Conservation (phyloP, 1,140 invertebrate genomes). For the Rhyacophila brunnea region DNA sequence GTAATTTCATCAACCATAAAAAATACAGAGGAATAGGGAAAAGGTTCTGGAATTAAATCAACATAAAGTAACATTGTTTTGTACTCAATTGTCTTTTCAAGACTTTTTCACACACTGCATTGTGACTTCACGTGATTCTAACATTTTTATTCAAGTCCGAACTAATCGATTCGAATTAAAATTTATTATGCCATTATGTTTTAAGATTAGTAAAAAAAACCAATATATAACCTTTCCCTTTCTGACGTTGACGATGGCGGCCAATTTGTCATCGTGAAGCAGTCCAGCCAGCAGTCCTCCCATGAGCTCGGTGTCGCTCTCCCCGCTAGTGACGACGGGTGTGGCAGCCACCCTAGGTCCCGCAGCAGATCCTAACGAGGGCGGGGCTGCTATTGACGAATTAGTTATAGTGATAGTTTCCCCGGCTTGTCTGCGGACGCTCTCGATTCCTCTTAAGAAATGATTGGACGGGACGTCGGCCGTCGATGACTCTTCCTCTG, state of each 20-base stretch:
- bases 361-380: slow-evolving; percentile 40
- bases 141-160: too few relatives aligned
- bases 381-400: slow-evolving; percentile 2
- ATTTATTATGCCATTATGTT: too few relatives aligned
- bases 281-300: slow-evolving; percentile 63
- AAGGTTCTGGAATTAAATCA: too few relatives aligned
- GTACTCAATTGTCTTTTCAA: too few relatives aligned
- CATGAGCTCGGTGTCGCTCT: slow-evolving; percentile 58
- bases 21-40: too few relatives aligned
- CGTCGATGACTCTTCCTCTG: slow-evolving; percentile 40
- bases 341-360: slow-evolving; percentile 36
- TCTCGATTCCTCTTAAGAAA: slow-evolving; percentile 50
- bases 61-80: too few relatives aligned
- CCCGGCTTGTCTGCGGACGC: slow-evolving; percentile 49
- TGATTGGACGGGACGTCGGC: slow-evolving; percentile 40
- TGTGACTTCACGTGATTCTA: too few relatives aligned
- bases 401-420: background rate
- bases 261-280: slow-evolving; percentile 64
- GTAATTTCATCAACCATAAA: too few relatives aligned
- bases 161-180: too few relatives aligned
- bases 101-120: too few relatives aligned
- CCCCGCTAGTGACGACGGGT: slow-evolving; percentile 46
- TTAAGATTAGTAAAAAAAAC: too few relatives aligned
- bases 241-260: slow-evolving; percentile 66
- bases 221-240: slow-evolving; percentile 66